Base-by-base conservation (phyloP, 2,888 invertebrate genomes). In the Eurytoma californica region DNA sequence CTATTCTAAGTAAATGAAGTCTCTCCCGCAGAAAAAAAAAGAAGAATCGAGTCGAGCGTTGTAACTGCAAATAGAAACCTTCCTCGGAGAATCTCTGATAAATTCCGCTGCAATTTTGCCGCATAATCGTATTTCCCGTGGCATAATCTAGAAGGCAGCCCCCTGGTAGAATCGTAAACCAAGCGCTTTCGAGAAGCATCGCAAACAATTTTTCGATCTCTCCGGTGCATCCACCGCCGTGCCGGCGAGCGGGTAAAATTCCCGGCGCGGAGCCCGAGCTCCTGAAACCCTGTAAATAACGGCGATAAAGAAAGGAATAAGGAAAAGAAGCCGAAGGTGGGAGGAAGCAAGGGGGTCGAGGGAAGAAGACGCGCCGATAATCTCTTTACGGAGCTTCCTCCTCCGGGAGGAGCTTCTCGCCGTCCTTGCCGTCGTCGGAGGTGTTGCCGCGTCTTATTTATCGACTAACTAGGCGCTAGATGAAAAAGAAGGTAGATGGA, bases 391-490 rank as follows among this genome's bases (percentile, higher is more conserved):
- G 18, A 69, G 55, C 24, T 16, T 49, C 68, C 28, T 51, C 18
- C 30, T 30, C 20, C 28, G 20, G 49, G 49, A 65, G 49, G 14
- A 12, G 16, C 55, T 16, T 3, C 39, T n/a, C 20, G 28, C 9
- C 30, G n/a, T 20, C 16, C 18, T 47, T 49, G 49, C 13, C 49
- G 70, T n/a, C 58, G 18, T 5, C 72, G 61, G n/a, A 51, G 51
- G 61, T 57, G 39, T 20, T 55, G 47, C 39, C 61, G 57, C 58
- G 77, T 72, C 58, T 72, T 77, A 72, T 77, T 77, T 77, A 72
- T 66, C 72, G 66, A 51, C 70, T 65, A 72, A 77, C 72, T 72
- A 77, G 72, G 66, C 65, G 72, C 67, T 67, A 73, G 76, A 72
- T 72, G 24, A 77, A 68, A 57, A 79, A 57, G 74, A 67, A 60